Base-by-base conservation (phyloP, 2,888 invertebrate species). In the Eupithecia centaureata region DNA sequence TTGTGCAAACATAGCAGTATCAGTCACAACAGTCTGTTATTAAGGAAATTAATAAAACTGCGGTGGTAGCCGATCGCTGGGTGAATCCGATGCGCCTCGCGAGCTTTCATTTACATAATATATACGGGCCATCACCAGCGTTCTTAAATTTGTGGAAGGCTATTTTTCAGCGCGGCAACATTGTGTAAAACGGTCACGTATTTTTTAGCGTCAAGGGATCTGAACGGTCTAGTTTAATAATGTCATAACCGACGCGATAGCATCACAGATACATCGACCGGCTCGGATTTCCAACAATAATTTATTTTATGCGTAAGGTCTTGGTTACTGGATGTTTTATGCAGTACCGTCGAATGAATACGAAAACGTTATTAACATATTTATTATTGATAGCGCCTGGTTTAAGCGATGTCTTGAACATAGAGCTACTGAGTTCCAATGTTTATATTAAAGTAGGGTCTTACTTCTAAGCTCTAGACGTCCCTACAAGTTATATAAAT, bases 51-150 rank as follows among this genome's bases (percentile, higher is more conserved):
- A 79, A 82, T 84, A 86, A 87, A 87, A 86, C 61, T 27, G 56
- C 61, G 51, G 61, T 61, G 73, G 81, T 61, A 73, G 81, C 83
- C 86, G 85, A 90, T 90, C 88, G 87, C 74, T 77, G 67, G 51
- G 64, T 42, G 85, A 86, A 91, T 89, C 87, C 84, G 88, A 90
- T 90, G 91, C 90, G 89, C 91, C 90, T 89, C 84, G 85, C 87
- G 90, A 91, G 85, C 86, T 84, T 88, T 91, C 90, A 91, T 92
- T 93, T 91, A 76, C 91, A 92, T 92, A 92, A 93, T 91, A 91
- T 92, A 92, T 92, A 89, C 91, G 86, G 80, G 82, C 90, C 90
- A 91, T 92, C 92, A 92, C 90, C 47, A 76, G 86, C 86, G 89
- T 85, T 84, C 88, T 89, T 88, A 91, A 91, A 92, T 90, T 91